Conservation (phyloP, 2,113 vertebrate species). For the Pseudopodoces humilis region DNA sequence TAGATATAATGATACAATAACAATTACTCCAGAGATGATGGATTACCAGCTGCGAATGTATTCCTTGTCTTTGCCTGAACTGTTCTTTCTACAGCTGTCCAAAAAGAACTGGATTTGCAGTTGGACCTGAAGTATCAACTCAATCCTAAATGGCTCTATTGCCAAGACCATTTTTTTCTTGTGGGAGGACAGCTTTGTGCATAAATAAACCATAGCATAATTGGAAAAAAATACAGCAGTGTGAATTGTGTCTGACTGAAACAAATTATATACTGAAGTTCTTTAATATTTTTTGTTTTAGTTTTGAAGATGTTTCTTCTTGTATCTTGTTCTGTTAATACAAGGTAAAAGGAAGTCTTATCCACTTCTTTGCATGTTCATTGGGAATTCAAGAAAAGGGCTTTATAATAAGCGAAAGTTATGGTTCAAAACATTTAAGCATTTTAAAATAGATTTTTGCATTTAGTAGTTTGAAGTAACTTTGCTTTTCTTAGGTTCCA, state of each 20-base stretch:
- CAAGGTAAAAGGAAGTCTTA: not conserved
- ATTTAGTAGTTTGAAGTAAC: not conserved
- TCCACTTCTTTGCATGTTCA: not conserved
- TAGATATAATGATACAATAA: not conserved
- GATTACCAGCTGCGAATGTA: not conserved
- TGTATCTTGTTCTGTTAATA: not conserved
- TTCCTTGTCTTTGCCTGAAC: not conserved
- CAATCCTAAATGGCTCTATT: not conserved
- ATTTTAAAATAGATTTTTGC: not conserved
- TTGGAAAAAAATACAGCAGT: not conserved
- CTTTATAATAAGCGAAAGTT: not conserved
- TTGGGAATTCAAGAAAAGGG: not conserved
- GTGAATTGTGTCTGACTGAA: not conserved
- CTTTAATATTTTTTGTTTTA: not conserved
- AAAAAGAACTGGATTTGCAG: not conserved
- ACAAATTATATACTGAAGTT: not conserved
- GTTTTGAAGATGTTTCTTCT: not conserved
- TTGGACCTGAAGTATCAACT: not conserved
- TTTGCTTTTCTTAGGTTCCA: not conserved
- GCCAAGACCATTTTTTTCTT: not conserved
- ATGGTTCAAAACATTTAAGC: not conserved
- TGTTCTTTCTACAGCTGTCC: not conserved
- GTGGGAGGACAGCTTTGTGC: not conserved
- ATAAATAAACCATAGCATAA: not conserved
- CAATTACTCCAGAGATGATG: not conserved